Percentiles rank a stretch among this genome's conserved stretches.
Evolutionary conservation across 2,888 invertebrate species (phyloP).

Genomic region (Iphiclides podalirius): DNA sequence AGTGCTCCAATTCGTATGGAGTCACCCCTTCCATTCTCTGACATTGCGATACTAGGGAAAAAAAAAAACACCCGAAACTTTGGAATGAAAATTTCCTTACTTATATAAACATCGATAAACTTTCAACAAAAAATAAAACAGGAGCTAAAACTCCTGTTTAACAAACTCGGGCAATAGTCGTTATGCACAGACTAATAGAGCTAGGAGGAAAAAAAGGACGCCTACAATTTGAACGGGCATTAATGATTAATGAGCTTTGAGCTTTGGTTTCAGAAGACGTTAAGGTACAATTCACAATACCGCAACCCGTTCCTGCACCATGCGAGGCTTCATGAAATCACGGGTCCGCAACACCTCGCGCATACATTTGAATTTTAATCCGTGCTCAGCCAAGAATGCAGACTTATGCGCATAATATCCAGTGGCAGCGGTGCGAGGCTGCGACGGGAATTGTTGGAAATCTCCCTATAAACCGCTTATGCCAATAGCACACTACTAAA

Average conservation of each 20-base stretch:
- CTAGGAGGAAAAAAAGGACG: no score
- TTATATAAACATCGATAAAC: no score
- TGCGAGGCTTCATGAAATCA: not conserved
- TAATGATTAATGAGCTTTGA: no score
- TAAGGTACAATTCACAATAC: not conserved
- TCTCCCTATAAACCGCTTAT: conserved; percentile 7
- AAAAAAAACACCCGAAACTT: no score
- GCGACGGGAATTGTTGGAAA: conserved; percentile 24
- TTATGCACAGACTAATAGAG: no score
- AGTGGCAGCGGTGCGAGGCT: no score
- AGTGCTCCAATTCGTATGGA: conserved; percentile 26
- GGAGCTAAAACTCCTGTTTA: no score
- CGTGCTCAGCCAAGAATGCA: conserved; percentile 25
- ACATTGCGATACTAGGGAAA: conserved; percentile 20
- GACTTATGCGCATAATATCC: conserved; percentile 32
- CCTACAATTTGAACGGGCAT: no score
- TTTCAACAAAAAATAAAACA: no score
- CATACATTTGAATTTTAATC: conserved; percentile 32
- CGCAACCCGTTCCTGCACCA: not conserved
- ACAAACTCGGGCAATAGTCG: no score
- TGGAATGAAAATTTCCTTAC: no score
- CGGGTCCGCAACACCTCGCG: conserved; percentile 19
- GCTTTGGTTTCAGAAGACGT: no score
- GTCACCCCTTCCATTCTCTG: conserved; percentile 14
- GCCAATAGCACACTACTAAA: not conserved